Evolutionary conservation across 1,140 invertebrate genomes (phyloP), one percentile per base, ranked within the genome.

Genomic region (Drosophila ficusphila): DNA sequence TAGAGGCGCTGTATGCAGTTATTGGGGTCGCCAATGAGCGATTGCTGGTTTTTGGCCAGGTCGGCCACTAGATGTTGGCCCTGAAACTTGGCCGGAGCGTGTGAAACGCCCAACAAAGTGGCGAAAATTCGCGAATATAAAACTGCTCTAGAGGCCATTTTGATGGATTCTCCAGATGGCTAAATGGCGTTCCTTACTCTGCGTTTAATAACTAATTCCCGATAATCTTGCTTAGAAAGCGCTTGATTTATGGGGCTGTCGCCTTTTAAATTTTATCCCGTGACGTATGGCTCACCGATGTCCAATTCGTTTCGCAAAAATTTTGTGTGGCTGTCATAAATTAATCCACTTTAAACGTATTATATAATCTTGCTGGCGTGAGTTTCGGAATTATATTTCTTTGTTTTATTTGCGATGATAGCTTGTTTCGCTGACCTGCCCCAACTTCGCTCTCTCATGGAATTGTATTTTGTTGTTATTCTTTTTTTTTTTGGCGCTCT

Each of bases 361-460:
- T 81, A 70, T 47, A 79, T 79, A 85, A 79, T 65, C 38, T 44
- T 4, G 34, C 12, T 31, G n/a, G 58, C 52, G 21, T 39, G 14
- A 33, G 46, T 71, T 75, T 69, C 19, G 39, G 51, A 27, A 38
- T 62, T 16, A 38, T 27, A 41, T 51, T 57, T 57, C 52, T 46
- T 38, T 53, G 33, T 67, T 60, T 61, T 27, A 47, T 29, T 47
- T 31, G 16, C 18, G 49, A 41, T 21, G 49, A 41, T 56, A 49
- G 49, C 64, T 42, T 18, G 46, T 62, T 38, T 31, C 8, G 51
- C 79, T 79, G 81, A 85, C 81, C 81, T 85, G 51, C 68, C 81
- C 16, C 82, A 86, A 81, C 46, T 18, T 53, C 53, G 27, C 57
- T 61, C 54, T 52, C 46, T 60, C 47, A 46, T 74, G 36, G 36